Conservation (phyloP, 2,797 vertebrate species). For the Poeciliopsis infans region DNA sequence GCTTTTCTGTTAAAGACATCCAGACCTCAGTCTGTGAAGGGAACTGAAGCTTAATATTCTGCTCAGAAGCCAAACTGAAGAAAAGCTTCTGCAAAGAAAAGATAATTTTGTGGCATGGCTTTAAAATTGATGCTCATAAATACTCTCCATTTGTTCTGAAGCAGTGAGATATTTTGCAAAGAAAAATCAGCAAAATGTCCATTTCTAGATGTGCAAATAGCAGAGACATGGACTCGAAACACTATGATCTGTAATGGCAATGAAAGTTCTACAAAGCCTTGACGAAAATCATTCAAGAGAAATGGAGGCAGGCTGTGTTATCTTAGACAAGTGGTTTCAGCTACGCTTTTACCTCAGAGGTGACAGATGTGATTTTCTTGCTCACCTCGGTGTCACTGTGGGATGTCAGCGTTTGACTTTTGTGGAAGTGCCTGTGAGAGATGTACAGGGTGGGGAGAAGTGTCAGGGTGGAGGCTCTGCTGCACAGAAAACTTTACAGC, state of each 20-base stretch:
- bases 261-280: too few relatives aligned
- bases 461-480: conserved; percentile 58
- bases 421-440: conserved; percentile 14
- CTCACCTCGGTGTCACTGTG: conserved; percentile 17
- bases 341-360: conserved; percentile 1
- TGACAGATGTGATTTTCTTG: conserved; percentile 33
- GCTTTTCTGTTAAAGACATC: not conserved
- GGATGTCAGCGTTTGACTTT: conserved; percentile 18
- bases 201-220: not conserved
- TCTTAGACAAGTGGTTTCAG: conserved; percentile 4
- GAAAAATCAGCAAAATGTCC: not conserved
- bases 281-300: not conserved
- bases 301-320: not conserved
- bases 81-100: not conserved
- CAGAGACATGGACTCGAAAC: not conserved
- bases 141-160: not conserved
- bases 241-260: not conserved
- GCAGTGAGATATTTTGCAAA: not conserved
- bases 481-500: conserved; percentile 36
- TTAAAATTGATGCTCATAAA: too few relatives aligned
- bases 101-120: not conserved
- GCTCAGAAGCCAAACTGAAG: not conserved
- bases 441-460: conserved; percentile 50
- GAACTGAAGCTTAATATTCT: not conserved
- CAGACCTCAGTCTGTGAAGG: not conserved